Conservation (phyloP, 1,140 invertebrate genomes). For the Pachypsylla venusta region DNA sequence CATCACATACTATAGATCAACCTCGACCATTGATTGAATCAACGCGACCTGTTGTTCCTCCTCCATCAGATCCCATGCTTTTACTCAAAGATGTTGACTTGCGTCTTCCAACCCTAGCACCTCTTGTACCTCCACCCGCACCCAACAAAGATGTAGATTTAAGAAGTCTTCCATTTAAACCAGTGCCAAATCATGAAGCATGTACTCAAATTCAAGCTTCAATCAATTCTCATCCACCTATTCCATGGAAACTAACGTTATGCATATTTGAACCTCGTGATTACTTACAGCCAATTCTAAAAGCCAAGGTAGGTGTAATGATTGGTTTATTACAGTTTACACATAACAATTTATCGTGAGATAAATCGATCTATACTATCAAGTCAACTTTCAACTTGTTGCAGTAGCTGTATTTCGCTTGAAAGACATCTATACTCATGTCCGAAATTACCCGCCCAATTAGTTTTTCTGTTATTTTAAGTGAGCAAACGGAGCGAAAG, state of each 20-base stretch:
- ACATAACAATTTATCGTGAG: too few species aligned
- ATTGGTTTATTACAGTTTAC: too few species aligned
- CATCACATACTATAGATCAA: neutral
- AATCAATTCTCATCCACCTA: slow-evolving; percentile 52
- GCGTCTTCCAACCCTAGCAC: neutral
- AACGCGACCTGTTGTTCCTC: neutral
- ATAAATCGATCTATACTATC: too few species aligned
- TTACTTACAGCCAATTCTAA: too few species aligned
- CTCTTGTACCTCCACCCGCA: neutral
- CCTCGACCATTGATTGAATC: neutral
- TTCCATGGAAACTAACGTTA: slow-evolving; percentile 19
- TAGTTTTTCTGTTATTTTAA: too few species aligned
- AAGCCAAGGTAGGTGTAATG: too few species aligned
- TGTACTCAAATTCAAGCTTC: slow-evolving; percentile 73
- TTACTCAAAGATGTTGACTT: slow-evolving; percentile 7
- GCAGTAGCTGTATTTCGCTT: too few species aligned
- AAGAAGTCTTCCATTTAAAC: slow-evolving; percentile 56
- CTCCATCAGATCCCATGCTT: neutral
- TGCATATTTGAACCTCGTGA: too few species aligned
- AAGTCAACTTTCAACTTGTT: too few species aligned
- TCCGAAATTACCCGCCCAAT: too few species aligned
- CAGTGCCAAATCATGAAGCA: slow-evolving; percentile 56
- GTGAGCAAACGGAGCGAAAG: too few species aligned
- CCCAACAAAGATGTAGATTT: slow-evolving; percentile 40
- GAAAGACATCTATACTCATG: too few species aligned